Evolutionary conservation across 2,113 vertebrate species (phyloP).

Genomic region (Ameiurus melas): DNA sequence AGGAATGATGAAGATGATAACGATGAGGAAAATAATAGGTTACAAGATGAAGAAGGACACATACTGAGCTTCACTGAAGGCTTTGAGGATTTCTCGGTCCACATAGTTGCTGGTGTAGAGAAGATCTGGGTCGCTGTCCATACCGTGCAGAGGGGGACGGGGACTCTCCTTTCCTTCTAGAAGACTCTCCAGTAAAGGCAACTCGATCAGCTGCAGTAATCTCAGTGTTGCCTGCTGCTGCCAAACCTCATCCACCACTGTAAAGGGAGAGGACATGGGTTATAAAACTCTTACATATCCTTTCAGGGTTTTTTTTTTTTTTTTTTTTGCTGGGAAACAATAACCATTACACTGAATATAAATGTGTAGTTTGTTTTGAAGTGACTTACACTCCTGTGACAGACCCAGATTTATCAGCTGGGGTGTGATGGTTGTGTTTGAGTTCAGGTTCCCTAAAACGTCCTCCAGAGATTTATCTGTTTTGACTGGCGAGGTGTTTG

Average conservation of each 20-base stretch:
- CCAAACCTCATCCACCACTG: conserved; percentile 93
- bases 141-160: conserved; percentile 63
- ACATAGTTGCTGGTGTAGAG: conserved; percentile 84
- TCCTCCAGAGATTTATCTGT: conserved; percentile 82
- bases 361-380: neutral
- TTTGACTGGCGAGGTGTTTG: conserved; percentile 72
- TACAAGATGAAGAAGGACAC: conserved; percentile 51
- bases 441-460: conserved; percentile 85
- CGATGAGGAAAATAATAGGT: neutral
- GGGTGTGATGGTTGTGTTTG: conserved; percentile 77
- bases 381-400: conserved; percentile 79
- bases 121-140: conserved; percentile 74
- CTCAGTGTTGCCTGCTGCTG: conserved; percentile 89
- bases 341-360: neutral
- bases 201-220: conserved; percentile 90
- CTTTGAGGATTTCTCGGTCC: conserved; percentile 93
- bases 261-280: neutral
- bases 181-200: conserved; percentile 88
- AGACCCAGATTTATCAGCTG: conserved; percentile 78
- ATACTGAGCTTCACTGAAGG: conserved; percentile 94
- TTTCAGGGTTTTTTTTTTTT: neutral
- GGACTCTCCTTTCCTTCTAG: conserved; percentile 72
- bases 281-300: neutral
- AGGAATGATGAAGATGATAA: neutral
- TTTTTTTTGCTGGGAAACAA: neutral